phyloP scores from a whole-genome alignment of 2,113 vertebrate genomes.

The Spermophilus dauricus region DNA sequence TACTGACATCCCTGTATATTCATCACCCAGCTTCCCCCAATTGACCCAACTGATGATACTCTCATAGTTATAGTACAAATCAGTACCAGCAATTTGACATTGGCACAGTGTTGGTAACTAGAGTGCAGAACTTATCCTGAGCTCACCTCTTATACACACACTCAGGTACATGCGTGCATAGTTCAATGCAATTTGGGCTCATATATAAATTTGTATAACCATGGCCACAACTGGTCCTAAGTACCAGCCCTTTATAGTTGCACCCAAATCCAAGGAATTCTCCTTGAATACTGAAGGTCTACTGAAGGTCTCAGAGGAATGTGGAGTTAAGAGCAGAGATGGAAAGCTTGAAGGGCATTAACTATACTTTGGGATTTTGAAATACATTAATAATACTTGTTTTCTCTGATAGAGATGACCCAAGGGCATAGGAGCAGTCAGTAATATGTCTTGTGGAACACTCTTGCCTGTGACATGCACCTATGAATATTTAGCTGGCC shows the following conservation, averaged over 20 bases:
- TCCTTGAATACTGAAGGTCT: background rate
- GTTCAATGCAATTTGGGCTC: background rate
- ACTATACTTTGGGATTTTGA: background rate
- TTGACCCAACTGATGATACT: background rate
- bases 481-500: background rate
- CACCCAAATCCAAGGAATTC: background rate
- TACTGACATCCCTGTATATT: background rate
- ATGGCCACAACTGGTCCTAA: background rate
- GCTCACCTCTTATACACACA: background rate
- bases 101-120: background rate
- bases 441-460: background rate
- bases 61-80: background rate
- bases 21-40: too few relatives aligned
- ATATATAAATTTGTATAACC: background rate
- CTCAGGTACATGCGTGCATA: fast-evolving
- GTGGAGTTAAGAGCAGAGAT: background rate
- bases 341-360: background rate
- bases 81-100: background rate
- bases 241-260: background rate
- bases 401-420: background rate
- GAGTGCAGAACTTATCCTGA: background rate
- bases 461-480: background rate
- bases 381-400: background rate
- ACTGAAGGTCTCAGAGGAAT: background rate
- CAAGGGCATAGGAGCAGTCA: background rate